Base-by-base conservation (phyloP, 2,888 invertebrate genomes). In the Agonum fuliginosum region DNA sequence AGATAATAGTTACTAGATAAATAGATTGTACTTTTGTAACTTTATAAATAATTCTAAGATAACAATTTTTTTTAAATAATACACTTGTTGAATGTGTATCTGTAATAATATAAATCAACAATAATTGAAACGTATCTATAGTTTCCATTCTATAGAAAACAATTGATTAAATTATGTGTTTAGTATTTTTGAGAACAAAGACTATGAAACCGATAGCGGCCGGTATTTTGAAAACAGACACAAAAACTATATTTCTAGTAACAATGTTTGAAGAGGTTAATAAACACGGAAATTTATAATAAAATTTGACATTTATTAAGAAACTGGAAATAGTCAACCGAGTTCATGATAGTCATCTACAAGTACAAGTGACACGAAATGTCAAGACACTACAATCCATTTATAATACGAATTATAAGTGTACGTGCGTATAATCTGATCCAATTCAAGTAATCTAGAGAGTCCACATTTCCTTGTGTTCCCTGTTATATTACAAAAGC, bases 361-460 rank as follows among this genome's bases (percentile, higher is more conserved):
- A 17, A 24, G 3, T 71, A 71, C 71, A 17, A 24, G 3, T 46
- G 48, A 48, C 34, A 71, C 48, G 51, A 71, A 43, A 34, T 12
- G 27, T 51, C 71, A 71, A 46, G 46, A 19, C 71, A 71, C 71
- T 51, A 71, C 58, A 5, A 62, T 62, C 58, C 58, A 62, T 62
- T 30, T 10, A 30, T 30, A 54, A 17, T 48, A 48, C 30, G 19
- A 34, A 22, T 70, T 43, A 48, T 48, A 71, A 48, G 51, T 41
- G 67, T 67, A 41, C 67, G 67, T 67, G 67, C 67, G 67, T 22
- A 67, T 17, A 41, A 41, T 41, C 41, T 34, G 17, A 34, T 30
- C 43, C n/a, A 20, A 41, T 37, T 67, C 12, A 65, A 65, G 41
- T 37, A 22, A 67, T 67, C 4, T 67, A 34, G 12, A 67, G 67